Base-by-base conservation (phyloP, 2,113 vertebrate genomes). In the Nibea albiflora region DNA sequence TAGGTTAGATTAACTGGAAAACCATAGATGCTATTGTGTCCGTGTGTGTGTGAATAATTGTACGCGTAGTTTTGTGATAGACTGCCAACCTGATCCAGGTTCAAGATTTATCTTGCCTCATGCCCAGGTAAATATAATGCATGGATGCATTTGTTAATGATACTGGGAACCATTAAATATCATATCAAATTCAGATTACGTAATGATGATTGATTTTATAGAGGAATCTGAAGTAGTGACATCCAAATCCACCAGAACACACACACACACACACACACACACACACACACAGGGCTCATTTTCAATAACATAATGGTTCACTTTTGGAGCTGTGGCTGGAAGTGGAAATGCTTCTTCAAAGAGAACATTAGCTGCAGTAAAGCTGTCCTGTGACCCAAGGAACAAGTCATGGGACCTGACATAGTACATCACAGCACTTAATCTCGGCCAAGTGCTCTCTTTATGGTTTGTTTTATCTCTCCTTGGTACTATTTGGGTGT, bases 341-440 rank as follows among this genome's bases (percentile, higher is more conserved):
- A 56, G 44, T 52, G 71, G 81, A 85, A 62, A 84, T 84, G 85
- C 58, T 70, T 81, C 86, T 75, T 87, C 83, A 90, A 81, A 88
- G 73, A 57, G 73, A 81, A 83, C 90, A 93, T 94, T 92, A 90
- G 54, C 53, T 70, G 76, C 61, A 63, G 68, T 52, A 73, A 88
- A 72, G 42, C 74, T 26, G 56, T 77, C 56, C 47, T 70, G 84
- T 85, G 79, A 84, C 80, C 81, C 64, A 49, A 68, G 86, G 58
- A 83, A 72, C 20, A 16, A 83, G 90, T 92, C 90, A 92, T 90
- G 91, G 67, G 92, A 89, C 90, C 67, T 20, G 39, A 60, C 63
- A 57, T 54, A 65, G 60, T 12, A 54, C 81, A 83, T 73, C 53
- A 11, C 49, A 24, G 70, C 47, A 5, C 50, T 54, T 53, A 20